phyloP scores from a whole-genome alignment of 2,113 vertebrate genomes.

The Hystrix brachyura region DNA sequence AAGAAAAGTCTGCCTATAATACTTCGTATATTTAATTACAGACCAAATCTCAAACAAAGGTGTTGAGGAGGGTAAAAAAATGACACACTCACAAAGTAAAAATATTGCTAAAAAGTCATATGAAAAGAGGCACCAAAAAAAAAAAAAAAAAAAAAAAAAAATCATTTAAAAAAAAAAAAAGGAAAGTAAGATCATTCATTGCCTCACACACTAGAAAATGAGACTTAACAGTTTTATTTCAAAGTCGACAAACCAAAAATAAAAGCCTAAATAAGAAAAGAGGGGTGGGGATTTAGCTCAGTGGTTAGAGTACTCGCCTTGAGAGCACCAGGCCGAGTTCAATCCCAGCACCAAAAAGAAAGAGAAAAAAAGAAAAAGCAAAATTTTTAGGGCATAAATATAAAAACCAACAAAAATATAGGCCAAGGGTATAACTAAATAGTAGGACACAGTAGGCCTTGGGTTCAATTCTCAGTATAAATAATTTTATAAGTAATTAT shows the following conservation, averaged over 20 bases:
- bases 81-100: background rate
- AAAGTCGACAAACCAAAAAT: conserved; percentile 5
- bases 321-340: no score
- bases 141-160: conserved; percentile 42
- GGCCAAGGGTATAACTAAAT: background rate
- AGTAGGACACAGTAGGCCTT: background rate
- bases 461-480: background rate
- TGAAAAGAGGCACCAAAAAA: background rate
- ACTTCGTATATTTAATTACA: conserved; percentile 32
- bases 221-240: background rate
- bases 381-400: background rate
- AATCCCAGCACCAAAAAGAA: no score
- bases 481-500: background rate
- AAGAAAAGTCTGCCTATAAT: background rate
- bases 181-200: conserved; percentile 13
- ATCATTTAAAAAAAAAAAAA: background rate
- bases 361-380: no score
- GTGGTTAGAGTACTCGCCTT: no score
- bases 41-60: conserved; percentile 55
- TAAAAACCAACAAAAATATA: background rate
- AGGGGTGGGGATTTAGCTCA: no score
- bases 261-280: background rate
- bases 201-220: background rate
- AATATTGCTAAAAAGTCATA: conserved; percentile 4
- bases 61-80: background rate